phyloP scores from a whole-genome alignment of 1,140 invertebrate species.

The Cephus cinctus region DNA sequence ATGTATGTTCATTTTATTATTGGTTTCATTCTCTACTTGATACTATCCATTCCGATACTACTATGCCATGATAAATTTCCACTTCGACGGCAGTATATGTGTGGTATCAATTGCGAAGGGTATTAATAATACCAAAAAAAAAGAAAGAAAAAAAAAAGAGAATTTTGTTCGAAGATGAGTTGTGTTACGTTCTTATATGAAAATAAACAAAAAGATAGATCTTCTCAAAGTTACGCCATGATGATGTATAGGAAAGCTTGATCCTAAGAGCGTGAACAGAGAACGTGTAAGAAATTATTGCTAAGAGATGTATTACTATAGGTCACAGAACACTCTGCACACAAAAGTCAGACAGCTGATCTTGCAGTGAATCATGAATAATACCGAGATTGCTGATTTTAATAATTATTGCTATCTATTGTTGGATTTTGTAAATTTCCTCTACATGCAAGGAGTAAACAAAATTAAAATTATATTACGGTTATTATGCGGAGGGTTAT shows the following conservation, averaged over 20 bases:
- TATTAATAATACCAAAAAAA: no score
- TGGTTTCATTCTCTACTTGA: no score
- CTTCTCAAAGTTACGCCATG: no score
- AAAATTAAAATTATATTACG: constrained; percentile 33
- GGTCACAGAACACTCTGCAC: neutral
- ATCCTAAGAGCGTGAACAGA: no score
- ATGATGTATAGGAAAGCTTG: no score
- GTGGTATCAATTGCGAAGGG: no score
- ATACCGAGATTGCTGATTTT: constrained; percentile 25
- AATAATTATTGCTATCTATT: constrained; percentile 33
- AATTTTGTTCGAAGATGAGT: constrained; percentile 1
- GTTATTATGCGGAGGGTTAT: constrained; percentile 35
- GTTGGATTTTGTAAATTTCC: constrained; percentile 41
- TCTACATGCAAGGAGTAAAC: constrained; percentile 27
- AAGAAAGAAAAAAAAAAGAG: neutral
- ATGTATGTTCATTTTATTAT: no score
- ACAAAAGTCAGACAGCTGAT: constrained; percentile 14
- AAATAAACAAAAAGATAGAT: no score
- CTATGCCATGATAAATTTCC: no score
- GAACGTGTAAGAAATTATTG: constrained; percentile 3
- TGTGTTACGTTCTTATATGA: constrained; percentile 1
- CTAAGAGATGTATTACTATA: constrained; percentile 3
- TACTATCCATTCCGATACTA: no score
- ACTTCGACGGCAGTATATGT: no score
- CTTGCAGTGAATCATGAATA: constrained; percentile 22